Evolutionary conservation across 2,888 invertebrate species (phyloP).

Genomic region (Perizoma affinitatum): DNA sequence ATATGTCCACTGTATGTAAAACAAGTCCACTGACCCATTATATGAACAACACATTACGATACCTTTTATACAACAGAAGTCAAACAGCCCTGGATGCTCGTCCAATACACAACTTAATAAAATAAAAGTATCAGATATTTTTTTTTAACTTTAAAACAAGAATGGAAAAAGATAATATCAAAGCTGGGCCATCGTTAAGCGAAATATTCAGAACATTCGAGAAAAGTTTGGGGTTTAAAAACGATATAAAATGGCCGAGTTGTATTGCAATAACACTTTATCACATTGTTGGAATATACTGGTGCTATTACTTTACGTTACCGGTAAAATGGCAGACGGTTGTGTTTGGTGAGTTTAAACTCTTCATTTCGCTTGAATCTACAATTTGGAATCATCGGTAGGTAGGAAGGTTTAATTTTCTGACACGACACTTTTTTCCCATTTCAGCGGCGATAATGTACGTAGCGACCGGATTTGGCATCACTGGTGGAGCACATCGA

Average conservation of each 20-base stretch:
- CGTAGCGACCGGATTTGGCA: slow-evolving; percentile 85
- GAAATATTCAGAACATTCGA: slow-evolving; percentile 63
- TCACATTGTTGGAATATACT: slow-evolving; percentile 68
- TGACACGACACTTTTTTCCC: background rate
- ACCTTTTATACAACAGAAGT: slow-evolving; percentile 31
- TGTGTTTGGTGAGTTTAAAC: slow-evolving; percentile 64
- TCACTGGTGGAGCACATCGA: slow-evolving; percentile 89
- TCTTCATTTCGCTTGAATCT: slow-evolving; percentile 20
- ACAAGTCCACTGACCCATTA: slow-evolving; percentile 26
- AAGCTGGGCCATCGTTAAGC: slow-evolving; percentile 48
- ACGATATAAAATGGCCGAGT: slow-evolving; percentile 75
- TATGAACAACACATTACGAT: slow-evolving; percentile 22
- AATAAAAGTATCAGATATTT: slow-evolving; percentile 26
- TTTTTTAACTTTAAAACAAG: slow-evolving; percentile 33
- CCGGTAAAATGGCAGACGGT: slow-evolving; percentile 75
- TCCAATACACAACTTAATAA: slow-evolving; percentile 19
- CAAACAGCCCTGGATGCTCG: slow-evolving; percentile 32
- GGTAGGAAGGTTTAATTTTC: too few relatives aligned
- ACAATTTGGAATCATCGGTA: slow-evolving; percentile 11
- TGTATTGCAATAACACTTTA: slow-evolving; percentile 64
- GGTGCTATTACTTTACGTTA: slow-evolving; percentile 70
- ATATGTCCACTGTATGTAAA: slow-evolving; percentile 30
- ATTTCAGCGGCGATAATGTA: slow-evolving; percentile 83
- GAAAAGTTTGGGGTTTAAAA: slow-evolving; percentile 70
- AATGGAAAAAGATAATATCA: slow-evolving; percentile 49